These are phyloP conservation scores for Corbicula japonica DNA, from an alignment of 2,888 invertebrate species.

Conservation along the genomic window DNA sequence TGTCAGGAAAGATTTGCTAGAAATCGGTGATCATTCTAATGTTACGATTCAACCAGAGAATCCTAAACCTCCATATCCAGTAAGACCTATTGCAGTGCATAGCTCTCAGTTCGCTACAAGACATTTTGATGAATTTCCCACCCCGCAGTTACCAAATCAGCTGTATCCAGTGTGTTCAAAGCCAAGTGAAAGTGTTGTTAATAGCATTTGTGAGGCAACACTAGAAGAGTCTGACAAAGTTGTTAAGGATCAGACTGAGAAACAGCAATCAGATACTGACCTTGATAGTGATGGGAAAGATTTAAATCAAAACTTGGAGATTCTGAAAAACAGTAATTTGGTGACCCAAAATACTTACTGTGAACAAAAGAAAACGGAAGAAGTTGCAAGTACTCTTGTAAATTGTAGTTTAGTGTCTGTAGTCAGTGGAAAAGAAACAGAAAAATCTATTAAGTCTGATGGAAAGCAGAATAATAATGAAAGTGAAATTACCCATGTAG, in stretches of 20 bases:
- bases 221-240: slow-evolving; percentile 3
- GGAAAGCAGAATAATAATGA: no score
- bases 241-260: neutral
- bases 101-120: slow-evolving; percentile 17
- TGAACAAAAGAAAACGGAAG: slow-evolving; percentile 31
- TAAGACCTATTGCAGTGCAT: slow-evolving; percentile 58
- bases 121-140: slow-evolving; percentile 26
- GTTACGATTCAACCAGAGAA: slow-evolving; percentile 22
- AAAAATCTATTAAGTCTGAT: no score
- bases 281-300: slow-evolving; percentile 32
- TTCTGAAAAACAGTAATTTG: slow-evolving; percentile 44
- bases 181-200: slow-evolving; percentile 5
- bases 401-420: slow-evolving; percentile 12
- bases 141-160: slow-evolving; percentile 18
- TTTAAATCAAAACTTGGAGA: slow-evolving; percentile 44
- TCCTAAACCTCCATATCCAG: slow-evolving; percentile 51
- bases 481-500: no score
- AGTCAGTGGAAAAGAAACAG: no score
- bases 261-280: neutral
- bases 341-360: slow-evolving; percentile 3
- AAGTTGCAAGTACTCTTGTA: neutral
- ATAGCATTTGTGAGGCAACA: neutral
- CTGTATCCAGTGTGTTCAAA: slow-evolving; percentile 2
- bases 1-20: no score
- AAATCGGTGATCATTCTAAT: no score